A percentile compares a stretch with the other conserved stretches of the same genome.
These are phyloP conservation scores for Reinhardtius hippoglossoides DNA, from an alignment of 2,113 vertebrate species.

Conservation along the genomic window DNA sequence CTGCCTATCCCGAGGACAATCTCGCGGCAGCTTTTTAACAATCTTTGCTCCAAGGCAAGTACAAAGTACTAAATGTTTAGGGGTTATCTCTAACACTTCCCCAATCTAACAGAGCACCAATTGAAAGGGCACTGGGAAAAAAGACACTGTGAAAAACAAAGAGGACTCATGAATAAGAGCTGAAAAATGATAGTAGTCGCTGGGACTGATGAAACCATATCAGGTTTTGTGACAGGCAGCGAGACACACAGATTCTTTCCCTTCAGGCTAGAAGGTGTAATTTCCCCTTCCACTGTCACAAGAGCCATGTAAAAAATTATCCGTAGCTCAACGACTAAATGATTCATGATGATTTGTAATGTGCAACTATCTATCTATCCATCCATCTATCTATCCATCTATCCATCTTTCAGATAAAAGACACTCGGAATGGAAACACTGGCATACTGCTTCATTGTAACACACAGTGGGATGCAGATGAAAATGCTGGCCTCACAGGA, in stretches of 20 bases:
- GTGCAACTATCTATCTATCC: conserved; percentile 41
- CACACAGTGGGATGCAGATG: conserved; percentile 72
- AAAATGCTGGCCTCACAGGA: conserved; percentile 79
- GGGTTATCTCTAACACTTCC: conserved; percentile 76
- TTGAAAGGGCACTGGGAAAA: conserved; percentile 78
- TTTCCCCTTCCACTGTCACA: conserved; percentile 77
- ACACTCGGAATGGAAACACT: conserved; percentile 62
- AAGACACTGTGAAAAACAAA: conserved; percentile 77
- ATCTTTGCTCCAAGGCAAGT: conserved; percentile 80
- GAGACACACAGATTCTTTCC: conserved; percentile 73
- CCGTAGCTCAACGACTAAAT: conserved; percentile 62
- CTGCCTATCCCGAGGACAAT: conserved; percentile 68
- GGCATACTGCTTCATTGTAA: conserved; percentile 61
- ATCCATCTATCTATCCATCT: conserved; percentile 26
- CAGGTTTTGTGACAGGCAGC: conserved; percentile 73
- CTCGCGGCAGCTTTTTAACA: conserved; percentile 75
- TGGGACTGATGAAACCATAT: conserved; percentile 79
- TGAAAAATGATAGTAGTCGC: conserved; percentile 79
- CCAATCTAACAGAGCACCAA: conserved; percentile 64
- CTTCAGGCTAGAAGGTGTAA: conserved; percentile 78
- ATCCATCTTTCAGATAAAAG: conserved; percentile 19
- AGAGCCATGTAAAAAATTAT: conserved; percentile 73
- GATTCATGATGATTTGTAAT: conserved; percentile 55
- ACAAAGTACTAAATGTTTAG: conserved; percentile 80
- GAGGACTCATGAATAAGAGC: conserved; percentile 68